phyloP scores from a whole-genome alignment of 2,888 invertebrate species.

The Plemyria rubiginata region DNA sequence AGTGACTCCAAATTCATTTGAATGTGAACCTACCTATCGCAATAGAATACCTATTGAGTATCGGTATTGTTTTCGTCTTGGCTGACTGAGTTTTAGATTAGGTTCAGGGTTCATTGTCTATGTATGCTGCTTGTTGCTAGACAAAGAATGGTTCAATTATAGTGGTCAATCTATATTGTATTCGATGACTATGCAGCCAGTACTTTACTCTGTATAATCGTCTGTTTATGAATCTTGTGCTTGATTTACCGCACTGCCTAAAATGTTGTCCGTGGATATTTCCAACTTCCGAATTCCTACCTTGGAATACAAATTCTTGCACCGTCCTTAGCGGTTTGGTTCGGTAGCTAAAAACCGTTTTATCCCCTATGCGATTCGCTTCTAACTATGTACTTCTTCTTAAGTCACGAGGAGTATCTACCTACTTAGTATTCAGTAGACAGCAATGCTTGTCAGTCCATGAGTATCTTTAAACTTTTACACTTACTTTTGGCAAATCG shows the following conservation, averaged over 20 bases:
- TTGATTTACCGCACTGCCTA: too few species aligned
- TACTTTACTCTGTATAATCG: too few species aligned
- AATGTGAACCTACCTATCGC: neutral
- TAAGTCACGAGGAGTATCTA: constrained; percentile 7
- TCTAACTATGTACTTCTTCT: neutral
- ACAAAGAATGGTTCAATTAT: neutral
- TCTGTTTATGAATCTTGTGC: too few species aligned
- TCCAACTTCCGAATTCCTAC: too few species aligned
- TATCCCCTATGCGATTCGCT: neutral
- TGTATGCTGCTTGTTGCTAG: neutral
- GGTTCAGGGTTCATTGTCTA: constrained; percentile 13
- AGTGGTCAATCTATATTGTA: too few species aligned
- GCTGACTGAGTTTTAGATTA: constrained; percentile 12
- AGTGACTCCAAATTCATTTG: neutral
- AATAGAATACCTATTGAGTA: neutral
- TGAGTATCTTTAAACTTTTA: constrained; percentile 16
- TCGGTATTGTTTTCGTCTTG: constrained; percentile 7
- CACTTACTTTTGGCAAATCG: constrained; percentile 8
- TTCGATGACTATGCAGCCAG: neutral
- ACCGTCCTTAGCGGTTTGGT: too few species aligned
- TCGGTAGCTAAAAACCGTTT: neutral
- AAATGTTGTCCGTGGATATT: too few species aligned
- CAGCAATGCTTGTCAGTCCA: constrained; percentile 8
- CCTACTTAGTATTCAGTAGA: constrained; percentile 18
- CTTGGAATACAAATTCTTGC: too few species aligned